Base-by-base conservation (phyloP, 1,140 invertebrate species). In the Aethina tumida region DNA sequence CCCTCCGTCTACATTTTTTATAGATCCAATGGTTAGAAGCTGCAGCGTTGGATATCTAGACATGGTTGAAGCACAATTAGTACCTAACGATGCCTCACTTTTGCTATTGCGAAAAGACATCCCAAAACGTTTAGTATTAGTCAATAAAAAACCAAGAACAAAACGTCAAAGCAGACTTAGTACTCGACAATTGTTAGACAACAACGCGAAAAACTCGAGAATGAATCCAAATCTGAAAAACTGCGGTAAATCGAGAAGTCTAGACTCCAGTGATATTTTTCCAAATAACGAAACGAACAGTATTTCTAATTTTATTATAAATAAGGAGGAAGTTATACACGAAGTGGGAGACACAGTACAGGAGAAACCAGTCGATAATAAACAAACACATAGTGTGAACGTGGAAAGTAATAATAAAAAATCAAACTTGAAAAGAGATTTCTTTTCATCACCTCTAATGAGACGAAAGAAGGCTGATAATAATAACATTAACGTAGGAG, bases 11-110 rank as follows among this genome's bases (percentile, higher is more conserved):
- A 29, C 26, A 10, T 22, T 29, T 9, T 30, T 16, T 16, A 12
- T 39, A 1, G 80, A 83, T 41, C 75, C 79, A 0, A 86, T 85
- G 58, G 79, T 82, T 1, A 66, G 84, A 8, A 87, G 84, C 50
- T 88, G 84, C 54, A 87, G 83, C 55, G 84, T 88, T 2, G 84
- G 84, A 1, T 88, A 87, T 50, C 64, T 90, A 35, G 84, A 88
- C 48, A 67, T 82, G 25, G 79, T 87, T 0, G 83, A 86, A 47
- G 72, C 74, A 0, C 74, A 77, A 39, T 68, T 81, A 41, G 70
- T 81, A 2, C 77, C 80, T 8, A 78, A 77, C 13, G 79, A 81
- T 39, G 74, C 81, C n/a, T 76, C 79, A 2, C 37, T 82, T 8
- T 69, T 71, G 1, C 75, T 81, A 48, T 56, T 84, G 6, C 66